Evolutionary conservation across 2,113 vertebrate genomes (phyloP), one percentile per base, ranked within the genome.

Genomic region (Percina caprodes): DNA sequence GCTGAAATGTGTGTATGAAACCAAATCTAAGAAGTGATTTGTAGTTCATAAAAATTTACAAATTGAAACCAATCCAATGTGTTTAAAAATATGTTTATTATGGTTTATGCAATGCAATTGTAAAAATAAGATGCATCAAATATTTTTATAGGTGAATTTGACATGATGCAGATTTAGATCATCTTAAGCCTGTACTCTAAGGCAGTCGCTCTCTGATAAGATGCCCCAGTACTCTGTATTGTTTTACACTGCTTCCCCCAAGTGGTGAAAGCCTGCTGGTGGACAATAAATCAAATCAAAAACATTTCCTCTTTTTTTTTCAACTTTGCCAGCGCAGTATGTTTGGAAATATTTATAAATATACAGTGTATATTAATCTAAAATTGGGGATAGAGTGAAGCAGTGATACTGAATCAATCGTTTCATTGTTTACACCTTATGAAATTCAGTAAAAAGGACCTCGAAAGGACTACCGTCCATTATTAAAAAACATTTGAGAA

Each of bases 181-280:
- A 45, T 77, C 67, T 45, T 69, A 52, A 66, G 46, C 26, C 33
- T 23, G 45, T 46, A 21, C 48, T 26, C 24, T 51, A 0, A 3
- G 21, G 1, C 49, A 14, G 19, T 14, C 14, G 3, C 11, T 26
- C 30, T 35, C 16, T 70, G 52, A 46, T 10, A 8, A 0, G 0
- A 24, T 48, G 69, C 49, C 60, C 14, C 30, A 42, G 19, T 3
- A 3, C 33, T 52, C 21, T 39, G 1, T 21, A 51, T 51, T 33
- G 77, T 80, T 78, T 80, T 63, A 86, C 83, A 72, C 30, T 92
- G 75, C 90, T 93, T 84, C 88, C 83, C 14, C 51, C 87, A 74
- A 73, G 89, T 88, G 91, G 88, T 83, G 3, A 45, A 74, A 81
- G 11, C 19, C 1, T 33, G 68, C 24, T 63, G 10, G 54, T 89